Percentiles rank a stretch among this genome's conserved stretches.
Conservation (phyloP, 2,797 vertebrate species). For the Acrossocheilus fasciatus region DNA sequence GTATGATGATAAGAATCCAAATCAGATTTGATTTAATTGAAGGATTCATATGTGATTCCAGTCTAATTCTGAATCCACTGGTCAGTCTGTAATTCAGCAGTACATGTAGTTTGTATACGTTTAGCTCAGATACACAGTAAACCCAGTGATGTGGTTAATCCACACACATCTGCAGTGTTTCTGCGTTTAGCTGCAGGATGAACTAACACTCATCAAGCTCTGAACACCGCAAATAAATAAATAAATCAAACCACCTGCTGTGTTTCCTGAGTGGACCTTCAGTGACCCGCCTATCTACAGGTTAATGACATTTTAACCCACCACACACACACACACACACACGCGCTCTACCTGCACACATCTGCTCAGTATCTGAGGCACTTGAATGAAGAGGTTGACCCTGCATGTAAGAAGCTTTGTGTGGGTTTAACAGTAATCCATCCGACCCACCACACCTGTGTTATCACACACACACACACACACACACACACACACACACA, state of each 20-base stretch:
- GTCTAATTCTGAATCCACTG: not conserved
- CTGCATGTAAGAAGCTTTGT: slow-evolving; percentile 80
- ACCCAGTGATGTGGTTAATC: not conserved
- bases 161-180: not conserved
- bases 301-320: slow-evolving; percentile 10
- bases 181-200: not conserved
- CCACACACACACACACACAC: slow-evolving; percentile 33
- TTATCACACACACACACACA: slow-evolving; percentile 27
- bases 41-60: not conserved
- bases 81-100: not conserved
- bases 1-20: not conserved
- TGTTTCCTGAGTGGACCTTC: slow-evolving; percentile 3
- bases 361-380: slow-evolving; percentile 74
- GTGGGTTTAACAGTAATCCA: slow-evolving; percentile 80
- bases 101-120: not conserved
- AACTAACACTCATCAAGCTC: not conserved
- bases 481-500: slow-evolving; percentile 51
- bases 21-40: not conserved
- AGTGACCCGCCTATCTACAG: slow-evolving; percentile 5
- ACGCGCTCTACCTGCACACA: slow-evolving; percentile 76
- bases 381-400: slow-evolving; percentile 76
- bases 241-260: slow-evolving; percentile 21
- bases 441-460: slow-evolving; percentile 77
- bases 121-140: not conserved
- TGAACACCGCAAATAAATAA: not conserved